phyloP scores from a whole-genome alignment of 1,140 invertebrate species.

The Formica exsecta region DNA sequence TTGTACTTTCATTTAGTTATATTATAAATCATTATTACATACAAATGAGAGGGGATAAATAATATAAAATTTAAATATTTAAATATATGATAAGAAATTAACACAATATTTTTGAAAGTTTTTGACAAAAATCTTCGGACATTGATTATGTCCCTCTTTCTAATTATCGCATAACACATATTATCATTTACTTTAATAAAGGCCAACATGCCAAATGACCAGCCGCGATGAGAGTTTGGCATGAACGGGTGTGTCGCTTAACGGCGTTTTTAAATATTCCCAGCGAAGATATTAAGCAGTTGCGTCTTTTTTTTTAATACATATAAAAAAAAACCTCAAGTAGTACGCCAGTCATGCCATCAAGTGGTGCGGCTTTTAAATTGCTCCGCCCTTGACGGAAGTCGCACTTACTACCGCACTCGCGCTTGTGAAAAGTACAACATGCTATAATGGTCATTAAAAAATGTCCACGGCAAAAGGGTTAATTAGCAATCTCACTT shows the following conservation, averaged over 20 bases:
- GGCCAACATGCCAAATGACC: not conserved
- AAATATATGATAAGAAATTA: not conserved
- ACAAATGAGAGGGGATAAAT: not conserved
- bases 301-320: conserved; percentile 36
- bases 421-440: not conserved
- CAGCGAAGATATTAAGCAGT: not conserved
- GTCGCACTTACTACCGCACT: conserved; percentile 11
- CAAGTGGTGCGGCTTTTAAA: conserved; percentile 49
- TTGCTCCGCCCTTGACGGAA: conserved; percentile 23
- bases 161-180: conserved; percentile 13
- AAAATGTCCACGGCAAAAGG: conserved; percentile 36
- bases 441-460: conserved; percentile 14
- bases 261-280: not conserved
- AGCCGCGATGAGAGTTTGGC: conserved; percentile 21
- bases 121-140: too few relatives aligned
- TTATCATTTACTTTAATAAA: conserved; percentile 41
- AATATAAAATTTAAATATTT: not conserved
- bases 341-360: not conserved
- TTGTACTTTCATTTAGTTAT: not conserved
- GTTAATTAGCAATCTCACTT: conserved; percentile 37
- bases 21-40: not conserved
- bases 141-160: not conserved
- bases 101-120: not conserved
- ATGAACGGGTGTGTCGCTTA: not conserved
- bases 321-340: conserved; percentile 2